Base-by-base conservation (phyloP, 1,140 invertebrate genomes). In the Anthonomus grandis region DNA sequence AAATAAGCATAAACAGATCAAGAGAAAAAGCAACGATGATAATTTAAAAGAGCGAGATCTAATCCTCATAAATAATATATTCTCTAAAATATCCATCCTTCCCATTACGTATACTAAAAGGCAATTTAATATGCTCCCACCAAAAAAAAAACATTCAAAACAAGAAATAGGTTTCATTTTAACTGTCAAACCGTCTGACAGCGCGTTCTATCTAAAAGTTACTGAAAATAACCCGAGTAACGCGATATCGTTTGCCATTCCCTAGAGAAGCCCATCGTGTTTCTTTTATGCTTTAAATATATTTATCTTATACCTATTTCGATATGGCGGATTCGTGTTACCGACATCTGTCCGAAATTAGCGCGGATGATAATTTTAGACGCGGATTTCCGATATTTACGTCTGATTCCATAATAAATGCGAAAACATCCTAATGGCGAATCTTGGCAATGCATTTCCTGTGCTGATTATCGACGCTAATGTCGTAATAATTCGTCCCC, bases 171-270 rank as follows among this genome's bases (percentile, higher is more conserved):
- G 39, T 41, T 41, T 41, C 39, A 41, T 41, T 41, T 41, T 41
- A 41, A 12, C 46, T 48, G 46, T 48, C 46, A 48, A 12, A 4
- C 23, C 4, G 21, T 34, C 46, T 48, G 46, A 48, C 46, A 34
- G 46, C 46, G 3, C 9, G n/a, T 13, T 10, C 10, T 25, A 48
- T 25, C 13, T 25, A n/a, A 38, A 17, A 4, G 17, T 5, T 10
- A 41, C 18, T 19, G 15, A 41, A 41, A 41, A 41, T 41, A 41
- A 19, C 4, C 3, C n/a, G n/a, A n/a, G 15, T 18, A 31, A 48
- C 46, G 25, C 25, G 46, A 25, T 34, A 12, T 21, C 23, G 9
- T 45, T 45, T 23, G 27, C 23, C 27, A 24, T 21, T 45, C 42
- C 42, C 23, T 6, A 4, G 39, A 41, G 39, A 41, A 41, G 22